Evolutionary conservation across 2,888 invertebrate genomes (phyloP).

Genomic region (Eupithecia subumbrata): DNA sequence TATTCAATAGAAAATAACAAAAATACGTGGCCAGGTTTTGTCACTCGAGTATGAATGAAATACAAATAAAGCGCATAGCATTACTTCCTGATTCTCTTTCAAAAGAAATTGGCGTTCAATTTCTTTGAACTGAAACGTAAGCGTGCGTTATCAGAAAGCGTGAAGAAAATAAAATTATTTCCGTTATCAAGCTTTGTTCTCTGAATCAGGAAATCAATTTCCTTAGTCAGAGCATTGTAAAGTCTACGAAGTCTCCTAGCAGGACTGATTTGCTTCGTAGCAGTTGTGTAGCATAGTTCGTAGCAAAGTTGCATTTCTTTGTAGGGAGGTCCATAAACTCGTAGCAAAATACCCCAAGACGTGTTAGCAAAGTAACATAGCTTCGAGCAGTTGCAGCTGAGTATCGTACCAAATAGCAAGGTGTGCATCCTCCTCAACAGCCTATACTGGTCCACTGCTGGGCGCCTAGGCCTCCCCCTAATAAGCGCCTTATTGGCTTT

Average conservation of each 20-base stretch:
- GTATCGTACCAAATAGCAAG: too few relatives aligned
- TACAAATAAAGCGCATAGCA: not conserved
- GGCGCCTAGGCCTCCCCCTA: too few relatives aligned
- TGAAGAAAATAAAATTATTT: not conserved
- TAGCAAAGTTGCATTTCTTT: not conserved
- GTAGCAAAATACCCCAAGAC: not conserved
- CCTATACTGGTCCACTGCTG: too few relatives aligned
- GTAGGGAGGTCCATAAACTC: not conserved
- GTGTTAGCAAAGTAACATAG: too few relatives aligned
- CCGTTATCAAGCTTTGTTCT: not conserved
- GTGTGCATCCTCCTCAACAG: too few relatives aligned
- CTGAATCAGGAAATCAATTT: not conserved
- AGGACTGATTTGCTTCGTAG: not conserved
- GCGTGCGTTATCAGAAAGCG: not conserved
- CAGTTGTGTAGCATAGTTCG: not conserved
- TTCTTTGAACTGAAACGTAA: slow-evolving; percentile 13
- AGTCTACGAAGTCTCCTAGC: not conserved
- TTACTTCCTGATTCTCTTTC: not conserved
- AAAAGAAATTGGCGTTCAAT: slow-evolving; percentile 2
- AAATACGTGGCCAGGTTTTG: not conserved
- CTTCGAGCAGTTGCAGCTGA: too few relatives aligned
- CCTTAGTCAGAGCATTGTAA: not conserved
- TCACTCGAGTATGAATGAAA: not conserved
- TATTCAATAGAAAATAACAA: not conserved
- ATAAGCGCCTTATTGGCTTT: too few relatives aligned